Evolutionary conservation across 2,797 vertebrate species (phyloP).

Genomic region (Acrossocheilus wenchowensis): DNA sequence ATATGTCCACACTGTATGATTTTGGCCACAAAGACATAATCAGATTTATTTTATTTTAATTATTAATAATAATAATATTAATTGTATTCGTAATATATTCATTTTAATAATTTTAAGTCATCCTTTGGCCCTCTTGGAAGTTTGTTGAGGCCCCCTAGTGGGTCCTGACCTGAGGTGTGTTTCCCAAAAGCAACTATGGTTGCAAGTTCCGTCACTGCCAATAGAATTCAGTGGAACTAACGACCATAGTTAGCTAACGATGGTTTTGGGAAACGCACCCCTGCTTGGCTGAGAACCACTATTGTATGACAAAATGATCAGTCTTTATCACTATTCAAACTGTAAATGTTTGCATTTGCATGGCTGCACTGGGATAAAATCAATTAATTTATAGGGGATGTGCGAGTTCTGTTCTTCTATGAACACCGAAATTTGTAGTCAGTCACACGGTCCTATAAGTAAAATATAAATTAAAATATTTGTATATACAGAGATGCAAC

Average conservation of each 20-base stretch:
- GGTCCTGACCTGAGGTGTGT: not conserved
- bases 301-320: not conserved
- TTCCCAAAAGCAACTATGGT: not conserved
- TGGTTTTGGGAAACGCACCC: not conserved
- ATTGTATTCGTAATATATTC: not conserved
- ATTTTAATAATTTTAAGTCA: not conserved
- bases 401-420: not conserved
- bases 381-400: not conserved
- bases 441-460: not conserved
- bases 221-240: not conserved
- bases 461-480: not conserved
- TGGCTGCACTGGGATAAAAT: not conserved
- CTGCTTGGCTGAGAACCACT: not conserved
- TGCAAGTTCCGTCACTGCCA: not conserved
- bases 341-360: not conserved
- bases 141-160: slow-evolving; percentile 15
- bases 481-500: not conserved
- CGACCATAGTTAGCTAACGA: not conserved
- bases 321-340: not conserved
- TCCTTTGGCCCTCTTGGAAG: not conserved
- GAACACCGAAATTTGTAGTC: not conserved
- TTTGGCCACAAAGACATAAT: not conserved
- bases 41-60: not conserved
- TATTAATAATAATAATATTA: not conserved
- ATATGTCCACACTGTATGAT: not conserved